Evolutionary conservation across 2,113 vertebrate species (phyloP).

Genomic region (Centrocercus urophasianus): DNA sequence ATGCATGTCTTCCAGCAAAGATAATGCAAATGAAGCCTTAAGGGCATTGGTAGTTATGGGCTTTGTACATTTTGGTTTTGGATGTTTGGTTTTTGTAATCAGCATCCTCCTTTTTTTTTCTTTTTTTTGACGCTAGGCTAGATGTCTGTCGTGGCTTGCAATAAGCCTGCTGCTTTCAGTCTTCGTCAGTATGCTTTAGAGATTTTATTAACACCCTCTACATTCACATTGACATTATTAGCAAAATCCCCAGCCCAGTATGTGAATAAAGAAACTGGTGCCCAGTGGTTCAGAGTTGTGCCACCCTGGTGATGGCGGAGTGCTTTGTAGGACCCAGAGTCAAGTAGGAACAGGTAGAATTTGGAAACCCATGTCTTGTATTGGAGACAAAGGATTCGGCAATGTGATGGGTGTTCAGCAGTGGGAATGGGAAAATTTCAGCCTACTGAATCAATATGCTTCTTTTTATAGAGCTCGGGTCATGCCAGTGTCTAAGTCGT

Average conservation of each 20-base stretch:
- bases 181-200: background rate
- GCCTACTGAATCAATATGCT: background rate
- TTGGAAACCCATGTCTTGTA: background rate
- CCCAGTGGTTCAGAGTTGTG: background rate
- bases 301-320: background rate
- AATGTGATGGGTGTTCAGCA: background rate
- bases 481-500: background rate
- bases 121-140: background rate
- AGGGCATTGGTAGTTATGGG: background rate
- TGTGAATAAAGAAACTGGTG: background rate
- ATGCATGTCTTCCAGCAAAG: background rate
- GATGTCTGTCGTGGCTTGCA: background rate
- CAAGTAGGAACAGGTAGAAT: background rate
- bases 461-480: background rate
- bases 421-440: background rate
- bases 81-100: background rate
- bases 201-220: background rate
- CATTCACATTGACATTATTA: background rate
- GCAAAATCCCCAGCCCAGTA: background rate
- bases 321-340: background rate
- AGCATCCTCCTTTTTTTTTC: background rate
- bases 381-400: background rate
- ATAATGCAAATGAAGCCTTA: background rate
- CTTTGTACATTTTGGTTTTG: background rate
- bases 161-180: background rate